These are phyloP conservation scores for Dynastes tityus DNA, from an alignment of 2,888 invertebrate species.

Conservation along the genomic window DNA sequence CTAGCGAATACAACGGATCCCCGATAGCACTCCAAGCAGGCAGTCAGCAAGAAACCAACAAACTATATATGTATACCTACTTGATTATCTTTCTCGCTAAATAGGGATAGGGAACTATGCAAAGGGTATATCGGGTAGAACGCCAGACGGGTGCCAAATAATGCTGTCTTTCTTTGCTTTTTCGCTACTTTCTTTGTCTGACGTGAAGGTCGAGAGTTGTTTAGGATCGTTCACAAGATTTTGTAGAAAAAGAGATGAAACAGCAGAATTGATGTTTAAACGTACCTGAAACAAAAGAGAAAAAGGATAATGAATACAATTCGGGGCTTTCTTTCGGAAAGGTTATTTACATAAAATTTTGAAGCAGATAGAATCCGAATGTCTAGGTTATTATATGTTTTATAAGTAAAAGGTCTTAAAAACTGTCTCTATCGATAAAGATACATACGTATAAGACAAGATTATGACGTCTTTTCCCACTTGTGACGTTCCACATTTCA, in stretches of 20 bases:
- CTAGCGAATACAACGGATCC: neutral
- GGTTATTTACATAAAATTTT: neutral
- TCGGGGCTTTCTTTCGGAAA: no score
- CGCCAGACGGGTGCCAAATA: no score
- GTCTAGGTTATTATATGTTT: neutral
- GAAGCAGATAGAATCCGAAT: no score
- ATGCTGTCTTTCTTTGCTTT: neutral
- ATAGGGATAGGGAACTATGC: neutral
- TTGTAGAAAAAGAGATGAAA: neutral
- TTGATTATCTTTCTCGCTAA: conserved; percentile 2
- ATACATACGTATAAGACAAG: no score
- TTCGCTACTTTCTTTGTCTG: neutral
- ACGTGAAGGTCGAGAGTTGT: neutral
- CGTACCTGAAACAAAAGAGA: conserved; percentile 31
- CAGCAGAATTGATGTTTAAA: neutral
- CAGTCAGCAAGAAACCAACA: neutral
- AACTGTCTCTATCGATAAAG: no score
- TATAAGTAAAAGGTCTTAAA: neutral
- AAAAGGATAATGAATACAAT: neutral
- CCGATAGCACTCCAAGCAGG: neutral
- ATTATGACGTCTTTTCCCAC: no score
- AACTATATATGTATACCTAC: conserved; percentile 8
- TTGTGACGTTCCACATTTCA: no score
- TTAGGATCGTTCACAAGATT: neutral
- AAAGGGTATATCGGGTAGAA: neutral